Evolutionary conservation across 2,888 invertebrate species (phyloP).

Genomic region (Hermaeophaga mercurialis): DNA sequence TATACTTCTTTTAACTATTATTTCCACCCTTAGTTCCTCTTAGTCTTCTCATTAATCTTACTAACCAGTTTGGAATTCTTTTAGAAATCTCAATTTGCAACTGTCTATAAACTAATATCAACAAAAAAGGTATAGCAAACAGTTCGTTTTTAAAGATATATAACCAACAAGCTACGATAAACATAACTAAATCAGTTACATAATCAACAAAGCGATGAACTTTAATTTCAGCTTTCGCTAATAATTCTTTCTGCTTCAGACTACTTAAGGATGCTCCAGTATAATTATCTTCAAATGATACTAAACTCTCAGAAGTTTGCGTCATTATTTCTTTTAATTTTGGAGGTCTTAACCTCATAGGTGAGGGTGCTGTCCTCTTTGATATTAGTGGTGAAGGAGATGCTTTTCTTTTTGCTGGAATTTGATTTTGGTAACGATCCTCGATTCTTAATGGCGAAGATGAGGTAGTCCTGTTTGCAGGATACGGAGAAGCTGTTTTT

Average conservation of each 20-base stretch:
- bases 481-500: conserved; percentile 21
- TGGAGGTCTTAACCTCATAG: conserved; percentile 37
- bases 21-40: not conserved
- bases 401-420: conserved; percentile 28
- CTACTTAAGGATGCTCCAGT: conserved; percentile 31
- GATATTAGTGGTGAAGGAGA: conserved; percentile 41
- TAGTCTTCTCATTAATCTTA: conserved; percentile 27
- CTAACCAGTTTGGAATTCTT: conserved; percentile 46
- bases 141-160: conserved; percentile 81
- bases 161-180: conserved; percentile 78
- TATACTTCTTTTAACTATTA: not conserved
- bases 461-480: conserved; percentile 14
- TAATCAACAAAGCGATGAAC: conserved; percentile 74
- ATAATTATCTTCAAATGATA: conserved; percentile 45
- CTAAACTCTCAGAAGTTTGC: conserved; percentile 54
- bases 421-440: not conserved
- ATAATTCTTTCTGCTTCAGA: conserved; percentile 61
- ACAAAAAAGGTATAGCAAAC: conserved; percentile 78
- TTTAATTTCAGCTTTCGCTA: conserved; percentile 68
- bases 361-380: conserved; percentile 33
- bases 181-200: conserved; percentile 74
- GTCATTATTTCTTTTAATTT: conserved; percentile 54
- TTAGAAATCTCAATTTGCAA: conserved; percentile 67
- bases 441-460: conserved; percentile 11
- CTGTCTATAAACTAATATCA: conserved; percentile 78